Evolutionary conservation across 2,888 invertebrate genomes (phyloP), one percentile per base, ranked within the genome.

Genomic region (Eristalis tenax): DNA sequence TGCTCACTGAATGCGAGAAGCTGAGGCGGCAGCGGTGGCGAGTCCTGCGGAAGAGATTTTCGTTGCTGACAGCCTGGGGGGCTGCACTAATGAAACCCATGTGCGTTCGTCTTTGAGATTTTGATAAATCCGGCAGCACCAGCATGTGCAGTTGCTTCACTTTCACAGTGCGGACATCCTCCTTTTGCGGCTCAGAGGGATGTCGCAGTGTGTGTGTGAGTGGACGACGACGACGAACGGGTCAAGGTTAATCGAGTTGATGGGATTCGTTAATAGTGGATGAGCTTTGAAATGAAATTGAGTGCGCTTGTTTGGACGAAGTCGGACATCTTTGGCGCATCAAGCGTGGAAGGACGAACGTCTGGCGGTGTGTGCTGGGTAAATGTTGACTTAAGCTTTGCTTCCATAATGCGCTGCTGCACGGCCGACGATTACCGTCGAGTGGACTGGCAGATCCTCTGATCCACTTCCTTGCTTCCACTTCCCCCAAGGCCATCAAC

Each of bases 211-310:
- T 15, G 43, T 15, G 50, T 50, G 50, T n/a, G 61, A 59, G 64
- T 69, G 59, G 71, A 63, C 59, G 65, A 59, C 43, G 78, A 64
- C 50, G 64, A 35, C 26, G 2, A 26, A 26, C 68, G 63, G 82
- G 82, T 82, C 82, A 86, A 82, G 85, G 85, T 82, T 85, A 85
- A 71, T 68, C 26, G 83, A 50, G 38, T 63, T 77, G 71, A 40
- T 59, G 65, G 28, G 38, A 26, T 18, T 75, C 38, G 56, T 64
- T 10, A 66, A 59, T 66, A 65, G 65, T 66, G 38, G 75, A 40
- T 66, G 50, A 26, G 4, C 35, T 59, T 76, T 57, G 4, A 26
- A 23, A 26, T 50, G 50, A 18, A 18, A n/a, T 6, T 50, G 5
- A 50, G 18, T n/a, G n/a, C 43, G 43, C 43, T 50, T n/a, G 50